phyloP scores from a whole-genome alignment of 1,140 invertebrate species.

The Drosophila pruinosa region DNA sequence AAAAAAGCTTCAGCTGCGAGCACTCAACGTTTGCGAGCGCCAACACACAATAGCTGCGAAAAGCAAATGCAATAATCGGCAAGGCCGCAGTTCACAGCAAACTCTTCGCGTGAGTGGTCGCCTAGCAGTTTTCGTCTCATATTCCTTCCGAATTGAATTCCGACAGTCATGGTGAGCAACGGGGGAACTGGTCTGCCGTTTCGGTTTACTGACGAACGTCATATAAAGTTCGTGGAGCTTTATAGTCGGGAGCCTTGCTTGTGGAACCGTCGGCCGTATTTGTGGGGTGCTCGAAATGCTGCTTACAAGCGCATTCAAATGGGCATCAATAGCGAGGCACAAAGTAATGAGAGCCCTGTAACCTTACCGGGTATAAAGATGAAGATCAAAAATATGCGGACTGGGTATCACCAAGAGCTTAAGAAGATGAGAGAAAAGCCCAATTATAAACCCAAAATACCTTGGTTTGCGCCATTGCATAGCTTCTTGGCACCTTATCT shows the following conservation, averaged over 20 bases:
- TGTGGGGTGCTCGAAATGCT: conserved; percentile 41
- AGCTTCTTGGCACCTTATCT: conserved; percentile 46
- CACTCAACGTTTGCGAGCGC: not conserved
- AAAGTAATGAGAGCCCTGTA: conserved; percentile 11
- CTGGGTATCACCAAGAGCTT: conserved; percentile 57
- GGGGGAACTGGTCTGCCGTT: conserved; percentile 19
- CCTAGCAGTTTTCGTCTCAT: conserved; percentile 1
- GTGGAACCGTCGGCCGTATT: conserved; percentile 56
- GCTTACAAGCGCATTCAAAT: conserved; percentile 57
- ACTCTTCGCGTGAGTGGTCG: conserved; percentile 20
- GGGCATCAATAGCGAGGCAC: conserved; percentile 44
- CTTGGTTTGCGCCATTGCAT: conserved; percentile 57
- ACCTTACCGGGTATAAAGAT: conserved; percentile 49
- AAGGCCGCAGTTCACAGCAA: conserved; percentile 19
- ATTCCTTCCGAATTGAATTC: not conserved
- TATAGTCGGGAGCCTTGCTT: conserved; percentile 58
- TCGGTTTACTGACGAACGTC: conserved; percentile 60
- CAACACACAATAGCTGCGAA: not conserved
- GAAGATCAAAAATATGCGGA: conserved; percentile 66
- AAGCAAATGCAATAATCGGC: conserved; percentile 12
- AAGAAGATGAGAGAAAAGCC: conserved; percentile 53
- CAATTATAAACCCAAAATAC: conserved; percentile 44
- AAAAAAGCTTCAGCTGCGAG: too few relatives aligned
- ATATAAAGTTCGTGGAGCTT: conserved; percentile 53
- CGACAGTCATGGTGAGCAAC: not conserved